These are phyloP conservation scores for Drosophila quadrilineata DNA, from an alignment of 1,140 invertebrate genomes.

Conservation along the genomic window DNA sequence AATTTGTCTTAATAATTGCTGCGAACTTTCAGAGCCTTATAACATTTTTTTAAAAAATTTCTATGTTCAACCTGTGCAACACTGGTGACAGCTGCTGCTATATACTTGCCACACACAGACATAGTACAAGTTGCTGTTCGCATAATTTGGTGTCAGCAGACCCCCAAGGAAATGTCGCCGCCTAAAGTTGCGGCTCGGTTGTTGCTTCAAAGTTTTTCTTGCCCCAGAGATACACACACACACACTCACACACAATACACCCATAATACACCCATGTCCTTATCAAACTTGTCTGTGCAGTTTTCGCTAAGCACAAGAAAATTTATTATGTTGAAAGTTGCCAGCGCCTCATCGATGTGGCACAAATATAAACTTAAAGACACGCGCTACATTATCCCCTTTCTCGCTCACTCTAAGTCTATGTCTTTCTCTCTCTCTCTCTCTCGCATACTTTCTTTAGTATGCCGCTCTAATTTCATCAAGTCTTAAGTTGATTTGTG, in stretches of 20 bases:
- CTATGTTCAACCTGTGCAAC: too few species aligned
- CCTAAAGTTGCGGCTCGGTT: constrained; percentile 44
- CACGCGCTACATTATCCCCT: not conserved
- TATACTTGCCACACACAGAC: too few species aligned
- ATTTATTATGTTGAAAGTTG: constrained; percentile 48
- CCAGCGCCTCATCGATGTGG: constrained; percentile 12
- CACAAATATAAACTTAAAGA: constrained; percentile 56
- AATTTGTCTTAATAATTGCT: too few species aligned
- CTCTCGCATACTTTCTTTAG: not conserved
- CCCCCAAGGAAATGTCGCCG: constrained; percentile 59
- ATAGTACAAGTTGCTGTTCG: too few species aligned
- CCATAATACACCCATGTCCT: constrained; percentile 1
- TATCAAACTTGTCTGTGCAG: constrained; percentile 46
- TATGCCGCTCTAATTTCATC: constrained; percentile 57
- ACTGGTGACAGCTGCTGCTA: constrained; percentile 50
- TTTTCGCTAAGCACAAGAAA: constrained; percentile 46
- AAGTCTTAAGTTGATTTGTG: constrained; percentile 61
- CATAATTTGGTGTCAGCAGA: constrained; percentile 65
- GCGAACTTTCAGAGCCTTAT: too few species aligned
- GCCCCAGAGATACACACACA: constrained; percentile 5
- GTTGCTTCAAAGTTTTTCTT: constrained; percentile 54
- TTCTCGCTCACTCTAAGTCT: not conserved
- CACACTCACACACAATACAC: not conserved
- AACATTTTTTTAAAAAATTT: too few species aligned
- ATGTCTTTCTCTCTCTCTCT: not conserved